Evolutionary conservation across 2,888 invertebrate species (phyloP).

Genomic region (Catocala fraxini): DNA sequence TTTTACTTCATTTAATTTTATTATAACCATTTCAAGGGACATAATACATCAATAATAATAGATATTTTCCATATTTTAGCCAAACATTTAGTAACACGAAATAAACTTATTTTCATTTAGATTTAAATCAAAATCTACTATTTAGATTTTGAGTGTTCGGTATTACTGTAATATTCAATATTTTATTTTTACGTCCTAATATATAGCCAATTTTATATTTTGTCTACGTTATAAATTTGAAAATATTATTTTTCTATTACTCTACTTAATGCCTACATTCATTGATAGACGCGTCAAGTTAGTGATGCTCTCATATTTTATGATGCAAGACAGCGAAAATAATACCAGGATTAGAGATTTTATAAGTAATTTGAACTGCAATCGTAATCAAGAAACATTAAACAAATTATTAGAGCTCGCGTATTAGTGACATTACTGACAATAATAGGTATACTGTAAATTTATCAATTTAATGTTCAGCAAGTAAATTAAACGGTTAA

Average conservation of each 20-base stretch:
- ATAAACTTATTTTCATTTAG: neutral
- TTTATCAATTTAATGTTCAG: too few relatives aligned
- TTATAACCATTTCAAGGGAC: too few relatives aligned
- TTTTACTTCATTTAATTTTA: too few relatives aligned
- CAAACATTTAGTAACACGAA: neutral
- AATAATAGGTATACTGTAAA: too few relatives aligned
- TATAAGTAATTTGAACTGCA: too few relatives aligned
- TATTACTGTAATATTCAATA: neutral
- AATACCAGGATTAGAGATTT: too few relatives aligned
- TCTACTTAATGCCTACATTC: constrained; percentile 31
- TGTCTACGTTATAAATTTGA: constrained; percentile 48
- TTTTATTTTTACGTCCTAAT: constrained; percentile 10
- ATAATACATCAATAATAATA: too few relatives aligned
- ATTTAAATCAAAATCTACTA: neutral
- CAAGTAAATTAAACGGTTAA: too few relatives aligned
- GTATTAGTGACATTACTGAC: too few relatives aligned
- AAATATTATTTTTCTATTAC: constrained; percentile 50
- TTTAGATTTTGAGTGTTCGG: neutral
- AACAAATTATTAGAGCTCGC: too few relatives aligned
- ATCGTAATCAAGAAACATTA: too few relatives aligned
- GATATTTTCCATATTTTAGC: neutral
- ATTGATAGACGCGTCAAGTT: constrained; percentile 22
- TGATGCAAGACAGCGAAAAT: neutral
- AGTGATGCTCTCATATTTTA: neutral
- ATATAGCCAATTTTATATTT: constrained; percentile 39